Conservation (phyloP, 2,888 invertebrate genomes). For the Cremastobaeus sp. region DNA sequence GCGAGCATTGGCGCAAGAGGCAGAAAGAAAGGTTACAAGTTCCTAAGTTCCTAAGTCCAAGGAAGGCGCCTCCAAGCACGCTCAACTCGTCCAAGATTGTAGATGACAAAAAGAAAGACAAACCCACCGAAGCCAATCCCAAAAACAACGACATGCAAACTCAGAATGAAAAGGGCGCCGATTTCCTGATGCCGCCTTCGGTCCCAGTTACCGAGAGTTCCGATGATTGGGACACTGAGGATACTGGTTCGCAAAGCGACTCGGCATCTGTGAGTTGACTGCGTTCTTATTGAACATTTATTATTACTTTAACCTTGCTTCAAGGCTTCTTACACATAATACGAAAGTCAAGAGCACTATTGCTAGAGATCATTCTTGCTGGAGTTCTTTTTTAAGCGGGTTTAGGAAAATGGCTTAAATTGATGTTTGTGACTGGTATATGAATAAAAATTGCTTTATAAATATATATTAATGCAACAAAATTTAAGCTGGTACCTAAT, state of each 20-base stretch:
- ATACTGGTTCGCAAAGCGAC: conserved; percentile 79
- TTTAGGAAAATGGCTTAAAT: too few species aligned
- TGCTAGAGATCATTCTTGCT: too few species aligned
- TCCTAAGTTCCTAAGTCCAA: conserved; percentile 75
- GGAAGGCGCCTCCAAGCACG: conserved; percentile 70
- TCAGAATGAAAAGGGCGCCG: conserved; percentile 6
- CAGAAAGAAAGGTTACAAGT: conserved; percentile 76
- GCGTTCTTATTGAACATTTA: too few species aligned
- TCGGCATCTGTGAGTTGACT: conserved; percentile 75
- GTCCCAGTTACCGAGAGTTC: conserved; percentile 73
- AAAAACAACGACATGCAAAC: conserved; percentile 64
- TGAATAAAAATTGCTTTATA: too few species aligned
- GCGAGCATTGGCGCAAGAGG: conserved; percentile 85
- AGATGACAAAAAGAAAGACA: conserved; percentile 68
- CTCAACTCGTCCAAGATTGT: conserved; percentile 63
- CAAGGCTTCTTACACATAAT: too few species aligned
- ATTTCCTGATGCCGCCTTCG: conserved; percentile 65
- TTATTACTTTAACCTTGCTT: too few species aligned
- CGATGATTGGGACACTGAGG: conserved; percentile 79
- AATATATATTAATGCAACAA: too few species aligned
- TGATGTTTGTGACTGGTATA: too few species aligned
- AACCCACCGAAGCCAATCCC: conserved; percentile 35
- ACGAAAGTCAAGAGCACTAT: too few species aligned
- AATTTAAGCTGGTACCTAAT: too few species aligned
- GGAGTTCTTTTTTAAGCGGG: too few species aligned